phyloP scores from a whole-genome alignment of 2,888 invertebrate species.

The Acrocyrtus sp. region DNA sequence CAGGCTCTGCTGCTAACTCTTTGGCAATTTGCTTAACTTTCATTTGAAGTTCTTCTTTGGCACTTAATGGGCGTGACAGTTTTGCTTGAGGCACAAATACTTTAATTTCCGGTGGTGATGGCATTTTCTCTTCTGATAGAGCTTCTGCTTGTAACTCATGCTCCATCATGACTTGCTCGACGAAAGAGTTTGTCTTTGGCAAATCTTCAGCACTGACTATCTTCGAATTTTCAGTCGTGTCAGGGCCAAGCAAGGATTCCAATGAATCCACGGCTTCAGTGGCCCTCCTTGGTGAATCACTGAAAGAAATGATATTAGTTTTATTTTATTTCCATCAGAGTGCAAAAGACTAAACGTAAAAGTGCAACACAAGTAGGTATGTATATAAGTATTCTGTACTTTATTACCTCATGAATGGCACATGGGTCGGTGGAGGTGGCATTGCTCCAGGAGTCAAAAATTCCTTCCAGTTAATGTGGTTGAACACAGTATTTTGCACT shows the following conservation, averaged over 20 bases:
- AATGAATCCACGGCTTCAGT: slow-evolving; percentile 23
- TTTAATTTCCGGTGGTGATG: not conserved
- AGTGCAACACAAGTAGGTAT: not conserved
- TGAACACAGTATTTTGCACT: slow-evolving; percentile 58
- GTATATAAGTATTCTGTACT: not conserved
- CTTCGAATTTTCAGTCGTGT: slow-evolving; percentile 17
- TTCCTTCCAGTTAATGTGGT: slow-evolving; percentile 62
- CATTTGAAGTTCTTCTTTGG: slow-evolving; percentile 60
- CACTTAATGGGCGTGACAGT: slow-evolving; percentile 24
- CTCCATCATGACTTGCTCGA: slow-evolving; percentile 8
- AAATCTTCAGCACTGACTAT: not conserved
- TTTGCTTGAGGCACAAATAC: slow-evolving; percentile 13
- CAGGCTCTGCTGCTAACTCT: slow-evolving; percentile 55
- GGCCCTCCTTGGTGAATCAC: slow-evolving; percentile 25
- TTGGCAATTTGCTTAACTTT: slow-evolving; percentile 61
- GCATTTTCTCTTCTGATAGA: slow-evolving; percentile 15
- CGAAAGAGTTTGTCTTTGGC: slow-evolving; percentile 9
- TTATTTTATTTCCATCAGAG: too few relatives aligned
- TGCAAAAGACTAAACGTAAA: too few relatives aligned
- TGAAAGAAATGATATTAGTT: not conserved
- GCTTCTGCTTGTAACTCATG: too few relatives aligned
- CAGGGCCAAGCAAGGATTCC: slow-evolving; percentile 28
- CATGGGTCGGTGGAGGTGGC: slow-evolving; percentile 59
- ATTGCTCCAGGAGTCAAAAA: slow-evolving; percentile 59
- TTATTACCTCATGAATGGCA: slow-evolving; percentile 46